Evolutionary conservation across 2,797 vertebrate genomes (phyloP).

Genomic region (Knipowitschia caucasica): DNA sequence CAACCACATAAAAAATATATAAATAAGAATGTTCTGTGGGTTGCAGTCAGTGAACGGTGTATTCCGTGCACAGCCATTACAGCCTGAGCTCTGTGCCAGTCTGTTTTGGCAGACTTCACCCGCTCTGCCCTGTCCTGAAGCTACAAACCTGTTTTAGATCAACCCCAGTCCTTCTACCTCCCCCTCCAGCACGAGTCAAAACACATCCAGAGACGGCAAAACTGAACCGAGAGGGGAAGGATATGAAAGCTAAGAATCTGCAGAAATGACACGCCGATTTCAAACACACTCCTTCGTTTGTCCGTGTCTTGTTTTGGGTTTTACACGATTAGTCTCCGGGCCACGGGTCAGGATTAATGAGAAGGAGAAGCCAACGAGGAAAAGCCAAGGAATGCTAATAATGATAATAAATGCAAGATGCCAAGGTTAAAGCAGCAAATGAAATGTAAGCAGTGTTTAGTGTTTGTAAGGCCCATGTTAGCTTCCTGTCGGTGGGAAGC

Average conservation of each 20-base stretch:
- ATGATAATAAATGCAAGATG: neutral
- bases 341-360: neutral
- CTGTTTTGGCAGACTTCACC: conserved; percentile 7
- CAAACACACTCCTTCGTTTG: conserved; percentile 2
- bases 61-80: conserved; percentile 13
- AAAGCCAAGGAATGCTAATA: conserved; percentile 6
- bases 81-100: conserved; percentile 16
- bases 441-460: conserved; percentile 13
- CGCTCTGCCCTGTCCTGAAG: conserved; percentile 24
- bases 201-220: conserved; percentile 13
- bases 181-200: conserved; percentile 17
- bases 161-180: conserved; percentile 21
- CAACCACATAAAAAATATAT: too few species aligned
- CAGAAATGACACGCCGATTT: conserved; percentile 2
- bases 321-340: neutral
- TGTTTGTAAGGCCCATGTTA: conserved; percentile 30
- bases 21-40: conserved; percentile 18
- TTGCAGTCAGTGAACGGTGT: conserved; percentile 9
- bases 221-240: conserved; percentile 1
- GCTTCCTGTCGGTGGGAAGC: conserved; percentile 30
- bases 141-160: conserved; percentile 20
- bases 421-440: conserved; percentile 4
- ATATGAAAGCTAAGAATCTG: neutral
- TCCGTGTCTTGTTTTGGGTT: neutral
- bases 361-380: neutral